Percentiles rank a stretch among this genome's conserved stretches.
These are phyloP conservation scores for Brachyalestes nurse DNA, from an alignment of 2,797 vertebrate genomes.

Conservation along the genomic window DNA sequence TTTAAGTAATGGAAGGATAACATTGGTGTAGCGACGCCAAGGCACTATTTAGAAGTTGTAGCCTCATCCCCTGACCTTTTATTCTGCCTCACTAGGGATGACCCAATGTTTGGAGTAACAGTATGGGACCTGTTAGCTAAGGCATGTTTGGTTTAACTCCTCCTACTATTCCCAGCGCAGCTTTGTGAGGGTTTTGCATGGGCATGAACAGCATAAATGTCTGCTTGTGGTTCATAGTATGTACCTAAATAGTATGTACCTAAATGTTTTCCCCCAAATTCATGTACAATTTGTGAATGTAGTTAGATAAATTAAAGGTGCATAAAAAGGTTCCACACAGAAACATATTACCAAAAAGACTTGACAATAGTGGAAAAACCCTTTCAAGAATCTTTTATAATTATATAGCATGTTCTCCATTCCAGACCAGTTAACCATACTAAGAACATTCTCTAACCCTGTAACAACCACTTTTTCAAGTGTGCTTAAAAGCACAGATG, in stretches of 20 bases:
- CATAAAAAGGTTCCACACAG: no score
- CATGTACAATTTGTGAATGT: no score
- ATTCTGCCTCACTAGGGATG: conserved; percentile 39
- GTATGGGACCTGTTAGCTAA: conserved; percentile 51
- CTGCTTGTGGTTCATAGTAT: conserved; percentile 1
- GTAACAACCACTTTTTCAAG: no score
- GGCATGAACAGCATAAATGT: conserved; percentile 7
- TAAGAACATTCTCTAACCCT: no score
- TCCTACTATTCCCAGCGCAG: conserved; percentile 39
- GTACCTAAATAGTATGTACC: background rate
- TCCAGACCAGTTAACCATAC: no score
- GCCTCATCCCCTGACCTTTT: conserved; percentile 29
- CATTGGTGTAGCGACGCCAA: conserved; percentile 31
- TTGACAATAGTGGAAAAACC: no score
- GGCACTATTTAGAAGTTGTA: conserved; percentile 38
- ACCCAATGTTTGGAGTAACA: conserved; percentile 52
- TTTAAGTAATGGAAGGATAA: conserved; percentile 44
- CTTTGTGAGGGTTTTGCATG: conserved; percentile 15
- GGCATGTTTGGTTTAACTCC: conserved; percentile 40
- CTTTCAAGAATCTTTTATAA: no score
- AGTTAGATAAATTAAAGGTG: no score
- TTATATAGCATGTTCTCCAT: no score
- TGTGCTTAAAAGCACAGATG: no score
- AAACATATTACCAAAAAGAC: no score
- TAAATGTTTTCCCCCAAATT: no score